Evolutionary conservation across 2,888 invertebrate species (phyloP).

Genomic region (Pristionchus japonicus): DNA sequence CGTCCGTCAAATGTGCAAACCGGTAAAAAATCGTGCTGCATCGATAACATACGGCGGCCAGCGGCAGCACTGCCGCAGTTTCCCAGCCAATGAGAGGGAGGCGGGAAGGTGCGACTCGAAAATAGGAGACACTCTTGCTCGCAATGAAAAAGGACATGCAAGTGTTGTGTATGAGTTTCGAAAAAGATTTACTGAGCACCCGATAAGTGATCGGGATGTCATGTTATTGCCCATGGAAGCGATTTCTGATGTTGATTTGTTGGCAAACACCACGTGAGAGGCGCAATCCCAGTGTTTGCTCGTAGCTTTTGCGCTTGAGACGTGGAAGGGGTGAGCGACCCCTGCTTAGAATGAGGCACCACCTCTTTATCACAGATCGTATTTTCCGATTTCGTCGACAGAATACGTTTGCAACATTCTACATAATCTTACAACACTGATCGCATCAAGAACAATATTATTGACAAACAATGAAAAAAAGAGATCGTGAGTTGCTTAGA

Average conservation of each 20-base stretch:
- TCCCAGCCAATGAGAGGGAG: too few relatives aligned
- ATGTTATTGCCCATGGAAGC: not conserved
- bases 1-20: too few relatives aligned
- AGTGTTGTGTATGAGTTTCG: too few relatives aligned
- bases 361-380: not conserved
- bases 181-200: too few relatives aligned
- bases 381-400: not conserved
- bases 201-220: not conserved
- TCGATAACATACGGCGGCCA: too few relatives aligned
- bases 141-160: too few relatives aligned
- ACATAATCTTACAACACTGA: not conserved
- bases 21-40: too few relatives aligned
- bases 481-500: not conserved
- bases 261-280: not conserved
- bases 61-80: too few relatives aligned
- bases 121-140: too few relatives aligned
- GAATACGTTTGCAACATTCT: not conserved
- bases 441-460: not conserved
- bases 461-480: not conserved
- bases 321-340: not conserved
- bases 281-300: not conserved
- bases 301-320: not conserved
- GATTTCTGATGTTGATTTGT: not conserved
- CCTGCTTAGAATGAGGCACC: not conserved
- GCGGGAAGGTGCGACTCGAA: too few relatives aligned